Base-by-base conservation (phyloP, 1,140 invertebrate species). In the Dinothrombium tinctorium region DNA sequence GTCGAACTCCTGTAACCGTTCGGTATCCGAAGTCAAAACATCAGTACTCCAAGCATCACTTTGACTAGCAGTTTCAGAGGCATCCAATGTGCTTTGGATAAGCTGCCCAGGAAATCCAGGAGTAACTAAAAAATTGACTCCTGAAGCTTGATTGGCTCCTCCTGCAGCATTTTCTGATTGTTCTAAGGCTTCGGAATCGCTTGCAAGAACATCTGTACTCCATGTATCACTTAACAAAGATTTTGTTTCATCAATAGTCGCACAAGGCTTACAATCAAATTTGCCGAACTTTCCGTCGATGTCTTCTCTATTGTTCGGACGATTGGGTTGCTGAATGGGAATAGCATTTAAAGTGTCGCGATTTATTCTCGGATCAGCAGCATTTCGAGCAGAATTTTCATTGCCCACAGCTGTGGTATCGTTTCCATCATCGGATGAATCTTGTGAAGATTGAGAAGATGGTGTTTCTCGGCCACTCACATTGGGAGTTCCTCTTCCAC, bases 271-370 rank as follows among this genome's bases (percentile, higher is more conserved):
- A 24, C 95, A 84, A 54, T 90, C 87, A 61, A 98, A 98, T 61
- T 92, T 92, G 52, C 89, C 90, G 69, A 98, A 98, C 58, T 94
- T 89, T 46, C 96, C 90, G 51, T 94, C 87, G 41, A 98, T 86
- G 54, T 95, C 89, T 20, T 45, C 48, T 4, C 36, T 8, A 22
- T 37, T 37, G 20, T 17, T 22, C 15, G 20, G 36, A 17, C 36
- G 36, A 37, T 37, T 37, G 4, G 14, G 14, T 20, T 37, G 36
- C 9, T n/a, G n/a, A 17, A 37, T 22, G 4, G 14, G 36, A 20
- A 19, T 37, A 8, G 20, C 7, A 19, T 19, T 22, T 8, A 19
- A 7, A 28, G 7, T 28, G 26, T 28, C n/a, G 26, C 26, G 7
- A 28, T 28, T 28, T 7, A 8, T 28, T 8, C n/a, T 28, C 7